Evolutionary conservation across 2,888 invertebrate genomes (phyloP), one percentile per base, ranked within the genome.

Genomic region (Scaptodrosophila latifasciaeformis): DNA sequence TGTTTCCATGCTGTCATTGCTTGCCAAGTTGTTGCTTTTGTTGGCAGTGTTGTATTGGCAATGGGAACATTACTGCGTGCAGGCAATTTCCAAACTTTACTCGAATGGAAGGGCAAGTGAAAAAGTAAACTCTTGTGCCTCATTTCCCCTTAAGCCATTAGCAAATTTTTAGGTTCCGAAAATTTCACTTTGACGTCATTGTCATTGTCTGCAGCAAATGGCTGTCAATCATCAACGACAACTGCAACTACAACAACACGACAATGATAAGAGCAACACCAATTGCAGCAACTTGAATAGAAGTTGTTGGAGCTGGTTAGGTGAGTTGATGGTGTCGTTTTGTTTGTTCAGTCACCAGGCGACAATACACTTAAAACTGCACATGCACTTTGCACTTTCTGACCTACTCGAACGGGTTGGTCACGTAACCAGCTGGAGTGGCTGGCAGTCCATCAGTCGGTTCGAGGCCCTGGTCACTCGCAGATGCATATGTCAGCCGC

Each of bases 311-410:
- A 34, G 4, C 12, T 27, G 18, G 37, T n/a, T n/a, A n/a, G n/a
- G n/a, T 39, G 18, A 21, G 51, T 56, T 60, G 76, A 65, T 57
- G n/a, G 50, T 55, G 42, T 48, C 30, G 58, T 59, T 56, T 75
- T 78, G 72, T 75, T 72, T 72, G 65, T 35, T 43, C 57, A 51
- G 49, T 39, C 44, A 49, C 49, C 57, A 64, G 58, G 54, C 57
- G 68, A 70, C 75, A 61, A 78, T 75, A 71, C 78, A 67, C 63
- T 72, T 71, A 68, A 70, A 78, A 70, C 49, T 45, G 47, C 42
- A 43, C 43, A 34, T 49, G 18, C 12, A 45, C 42, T 18, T 34
- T 39, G 54, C 59, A 66, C 57, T 59, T 63, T 57, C 46, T n/a
- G n/a, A n/a, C n/a, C n/a, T n/a, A n/a, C n/a, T n/a, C n/a, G n/a